These are phyloP conservation scores for Rhopilema esculentum DNA, from an alignment of 30 jellyfish, hydroid and myxozoan species.

Conservation along the genomic window DNA sequence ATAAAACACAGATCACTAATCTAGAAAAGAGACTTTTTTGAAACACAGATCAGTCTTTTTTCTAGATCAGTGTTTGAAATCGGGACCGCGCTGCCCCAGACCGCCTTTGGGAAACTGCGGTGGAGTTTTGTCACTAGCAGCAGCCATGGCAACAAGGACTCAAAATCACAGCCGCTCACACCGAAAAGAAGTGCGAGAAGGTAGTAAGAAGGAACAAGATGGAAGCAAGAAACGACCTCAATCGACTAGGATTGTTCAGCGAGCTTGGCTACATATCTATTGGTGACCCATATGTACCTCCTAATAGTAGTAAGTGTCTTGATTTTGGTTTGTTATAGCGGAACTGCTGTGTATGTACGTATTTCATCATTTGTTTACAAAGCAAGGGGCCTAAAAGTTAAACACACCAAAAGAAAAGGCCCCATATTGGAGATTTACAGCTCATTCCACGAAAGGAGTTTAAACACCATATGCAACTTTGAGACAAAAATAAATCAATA, in stretches of 20 bases:
- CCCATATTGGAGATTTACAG: too few species aligned
- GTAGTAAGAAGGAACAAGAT: slow-evolving; percentile 1
- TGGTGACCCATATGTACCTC: slow-evolving; percentile 86
- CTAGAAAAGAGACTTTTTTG: too few species aligned
- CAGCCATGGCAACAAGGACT: slow-evolving; percentile 25
- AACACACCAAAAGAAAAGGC: too few species aligned
- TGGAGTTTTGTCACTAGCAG: slow-evolving; percentile 24
- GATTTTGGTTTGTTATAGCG: not conserved
- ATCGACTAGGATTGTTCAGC: slow-evolving; percentile 89
- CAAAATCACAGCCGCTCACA: not conserved
- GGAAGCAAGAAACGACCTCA: slow-evolving; percentile 83
- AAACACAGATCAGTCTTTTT: too few species aligned
- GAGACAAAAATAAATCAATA: too few species aligned
- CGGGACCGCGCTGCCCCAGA: not conserved
- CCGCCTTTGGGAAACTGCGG: not conserved
- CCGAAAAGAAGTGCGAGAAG: not conserved
- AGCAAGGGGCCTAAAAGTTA: not conserved
- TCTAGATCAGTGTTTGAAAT: too few species aligned
- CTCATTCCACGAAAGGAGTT: too few species aligned
- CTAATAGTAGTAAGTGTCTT: slow-evolving; percentile 77
- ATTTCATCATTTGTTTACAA: not conserved
- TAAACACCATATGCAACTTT: too few species aligned
- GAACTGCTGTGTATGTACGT: not conserved
- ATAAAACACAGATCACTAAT: too few species aligned
- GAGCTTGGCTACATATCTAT: slow-evolving; percentile 92